Percentiles rank a stretch among this genome's conserved stretches.
Evolutionary conservation across 2,113 vertebrate genomes (phyloP).

Genomic region (Ivindomyrus marchei): DNA sequence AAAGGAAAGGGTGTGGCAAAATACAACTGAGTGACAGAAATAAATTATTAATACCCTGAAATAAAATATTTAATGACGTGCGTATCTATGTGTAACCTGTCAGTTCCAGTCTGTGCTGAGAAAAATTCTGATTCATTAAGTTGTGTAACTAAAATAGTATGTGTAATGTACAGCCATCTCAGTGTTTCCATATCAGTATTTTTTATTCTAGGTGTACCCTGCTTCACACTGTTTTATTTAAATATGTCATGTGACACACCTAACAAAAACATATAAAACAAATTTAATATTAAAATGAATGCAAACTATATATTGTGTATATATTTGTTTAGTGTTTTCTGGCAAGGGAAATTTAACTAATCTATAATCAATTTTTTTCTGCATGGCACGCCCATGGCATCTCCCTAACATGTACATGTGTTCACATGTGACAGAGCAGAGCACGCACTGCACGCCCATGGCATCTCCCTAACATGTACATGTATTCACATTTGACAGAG

Average conservation of each 20-base stretch:
- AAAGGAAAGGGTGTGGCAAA: neutral
- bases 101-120: neutral
- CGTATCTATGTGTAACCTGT: neutral
- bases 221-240: neutral
- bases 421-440: neutral
- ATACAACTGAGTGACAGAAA: neutral
- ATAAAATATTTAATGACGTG: neutral
- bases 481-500: neutral
- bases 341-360: neutral
- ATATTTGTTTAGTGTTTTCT: neutral
- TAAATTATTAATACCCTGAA: conserved; percentile 1
- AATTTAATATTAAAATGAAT: neutral
- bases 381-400: neutral
- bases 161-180: neutral
- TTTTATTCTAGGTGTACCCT: neutral
- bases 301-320: neutral
- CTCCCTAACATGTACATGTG: neutral
- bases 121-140: neutral
- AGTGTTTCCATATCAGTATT: neutral
- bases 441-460: neutral
- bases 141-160: neutral
- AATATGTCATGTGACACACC: neutral
- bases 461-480: neutral
- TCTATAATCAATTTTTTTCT: neutral
- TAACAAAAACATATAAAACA: neutral